A percentile compares a stretch with the other conserved stretches of the same genome.
These are phyloP conservation scores for Himalopsyche tibetana DNA, from an alignment of 2,888 invertebrate species.

Conservation along the genomic window DNA sequence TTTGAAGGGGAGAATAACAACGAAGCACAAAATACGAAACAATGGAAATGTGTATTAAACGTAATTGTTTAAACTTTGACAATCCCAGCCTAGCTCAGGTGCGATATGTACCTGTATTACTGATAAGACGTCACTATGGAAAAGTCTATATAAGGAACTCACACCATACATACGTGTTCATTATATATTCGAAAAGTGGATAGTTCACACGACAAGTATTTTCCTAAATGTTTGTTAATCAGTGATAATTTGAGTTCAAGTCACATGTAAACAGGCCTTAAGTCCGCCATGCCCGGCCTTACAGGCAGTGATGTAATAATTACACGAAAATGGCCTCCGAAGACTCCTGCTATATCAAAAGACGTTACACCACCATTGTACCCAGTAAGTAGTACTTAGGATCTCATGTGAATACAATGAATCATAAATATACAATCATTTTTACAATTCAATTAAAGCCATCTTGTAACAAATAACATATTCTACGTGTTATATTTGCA, in stretches of 20 bases:
- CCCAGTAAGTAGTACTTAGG: background rate
- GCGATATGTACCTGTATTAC: background rate
- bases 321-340: background rate
- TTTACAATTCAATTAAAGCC: too few relatives aligned
- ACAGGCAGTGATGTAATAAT: slow-evolving; percentile 7
- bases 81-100: background rate
- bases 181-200: background rate
- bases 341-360: background rate
- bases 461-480: too few relatives aligned
- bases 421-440: too few relatives aligned
- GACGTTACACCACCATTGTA: background rate
- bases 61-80: background rate
- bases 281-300: slow-evolving; percentile 10
- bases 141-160: background rate
- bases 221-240: slow-evolving; percentile 21
- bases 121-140: slow-evolving; percentile 26
- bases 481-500: too few relatives aligned
- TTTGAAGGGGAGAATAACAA: too few relatives aligned
- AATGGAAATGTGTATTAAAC: too few relatives aligned
- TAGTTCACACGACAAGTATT: slow-evolving; percentile 21
- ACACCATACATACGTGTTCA: slow-evolving; percentile 10
- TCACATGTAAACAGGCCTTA: slow-evolving; percentile 22
- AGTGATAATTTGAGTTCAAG: slow-evolving; percentile 8
- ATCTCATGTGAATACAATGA: too few relatives aligned
- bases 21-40: too few relatives aligned